phyloP scores from a whole-genome alignment of 2,113 vertebrate species.

The Agelaius phoeniceus region DNA sequence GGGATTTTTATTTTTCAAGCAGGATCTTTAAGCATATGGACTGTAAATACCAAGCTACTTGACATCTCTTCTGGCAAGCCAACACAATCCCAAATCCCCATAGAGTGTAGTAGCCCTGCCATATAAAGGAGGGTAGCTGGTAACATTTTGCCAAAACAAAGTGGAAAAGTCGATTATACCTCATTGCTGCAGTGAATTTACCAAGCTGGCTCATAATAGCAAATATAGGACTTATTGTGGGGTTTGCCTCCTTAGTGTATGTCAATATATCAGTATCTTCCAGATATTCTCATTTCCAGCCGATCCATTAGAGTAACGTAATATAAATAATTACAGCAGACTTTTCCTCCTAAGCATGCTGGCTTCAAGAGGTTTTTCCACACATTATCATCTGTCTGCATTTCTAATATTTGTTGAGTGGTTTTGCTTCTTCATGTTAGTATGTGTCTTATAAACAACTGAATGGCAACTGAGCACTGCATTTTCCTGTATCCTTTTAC shows the following conservation, averaged over 20 bases:
- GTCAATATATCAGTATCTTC: not conserved
- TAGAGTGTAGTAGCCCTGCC: not conserved
- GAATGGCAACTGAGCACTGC: not conserved
- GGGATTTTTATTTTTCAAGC: not conserved
- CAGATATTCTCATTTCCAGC: not conserved
- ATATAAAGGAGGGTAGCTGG: not conserved
- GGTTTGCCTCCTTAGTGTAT: not conserved
- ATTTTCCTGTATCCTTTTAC: not conserved
- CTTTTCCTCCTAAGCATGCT: not conserved
- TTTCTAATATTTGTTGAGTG: not conserved
- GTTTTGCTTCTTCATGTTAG: not conserved
- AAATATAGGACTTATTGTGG: not conserved
- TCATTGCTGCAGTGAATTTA: not conserved
- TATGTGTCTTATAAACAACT: not conserved
- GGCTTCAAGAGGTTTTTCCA: not conserved
- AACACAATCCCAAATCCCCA: not conserved
- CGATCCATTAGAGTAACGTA: not conserved
- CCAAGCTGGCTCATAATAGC: not conserved
- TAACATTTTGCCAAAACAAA: not conserved
- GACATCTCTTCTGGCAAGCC: not conserved
- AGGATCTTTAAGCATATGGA: not conserved
- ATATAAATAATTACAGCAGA: not conserved
- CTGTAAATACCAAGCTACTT: not conserved
- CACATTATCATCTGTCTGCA: not conserved
- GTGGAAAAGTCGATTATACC: not conserved